Base-by-base conservation (phyloP, 2,113 vertebrate genomes). In the Notarius lentiginosus region DNA sequence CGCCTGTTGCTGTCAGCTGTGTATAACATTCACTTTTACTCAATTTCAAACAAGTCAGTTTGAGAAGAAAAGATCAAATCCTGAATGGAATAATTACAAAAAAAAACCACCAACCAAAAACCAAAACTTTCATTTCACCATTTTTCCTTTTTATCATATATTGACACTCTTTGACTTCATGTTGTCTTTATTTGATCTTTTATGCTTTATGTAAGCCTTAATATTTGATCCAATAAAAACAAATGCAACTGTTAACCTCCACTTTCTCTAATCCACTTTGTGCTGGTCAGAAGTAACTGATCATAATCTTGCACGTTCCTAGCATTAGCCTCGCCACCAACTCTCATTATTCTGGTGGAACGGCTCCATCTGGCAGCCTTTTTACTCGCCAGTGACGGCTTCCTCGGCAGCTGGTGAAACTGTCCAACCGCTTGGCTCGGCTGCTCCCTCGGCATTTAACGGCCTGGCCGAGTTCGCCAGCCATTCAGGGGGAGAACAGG, bases 1-100 rank as follows among this genome's bases (percentile, higher is more conserved):
- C 75, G 92, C 92, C 93, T 94, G 93, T 94, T 94, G 93, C 94
- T 91, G 92, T 92, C 91, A 93, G 92, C 58, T 68, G 60, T 20
- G 8, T 56, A 30, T 7, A 51, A 53, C 15, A 15, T 17, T 24
- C 75, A 63, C 10, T 61, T 66, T 53, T 34, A 79, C 47, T 41
- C 34, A 12, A 77, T 53, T 55, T 30, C 27, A 85, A 76, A 65
- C n/a, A 61, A 27, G 11, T 20, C 11, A 18, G 81, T 51, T 65
- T 53, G n/a, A 47, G 58, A 82, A 49, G 41, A 82, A 17, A 61
- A 1, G 8, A 47, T 12, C n/a, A 58, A 81, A 20, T 14, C 41
- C 27, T 81, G 27, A 66, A n/a, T 15, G n/a, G 5, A 65, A 49
- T n/a, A 49, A 47, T 82, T 12, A 1, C 14, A 79, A 56, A 27